Evolutionary conservation across 2,888 invertebrate species (phyloP).

Genomic region (Chironomus riparius): DNA sequence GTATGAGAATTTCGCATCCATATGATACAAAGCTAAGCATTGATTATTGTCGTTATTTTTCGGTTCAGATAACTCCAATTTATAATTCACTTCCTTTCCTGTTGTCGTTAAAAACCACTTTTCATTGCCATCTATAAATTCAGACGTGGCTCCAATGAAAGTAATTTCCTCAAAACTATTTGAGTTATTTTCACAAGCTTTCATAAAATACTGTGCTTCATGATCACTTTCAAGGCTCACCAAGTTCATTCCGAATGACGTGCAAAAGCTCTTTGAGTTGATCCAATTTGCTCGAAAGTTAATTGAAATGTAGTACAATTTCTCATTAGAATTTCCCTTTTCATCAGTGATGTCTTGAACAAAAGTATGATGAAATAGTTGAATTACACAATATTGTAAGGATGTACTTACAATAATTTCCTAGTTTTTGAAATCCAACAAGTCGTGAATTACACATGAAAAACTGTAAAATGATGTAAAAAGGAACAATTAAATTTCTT

Average conservation of each 20-base stretch:
- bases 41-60: neutral
- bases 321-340: neutral
- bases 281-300: constrained; percentile 5
- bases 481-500: neutral
- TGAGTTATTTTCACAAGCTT: neutral
- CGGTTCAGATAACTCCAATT: neutral
- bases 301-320: neutral
- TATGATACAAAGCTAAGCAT: neutral
- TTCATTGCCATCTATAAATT: neutral
- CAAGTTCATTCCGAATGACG: neutral
- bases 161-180: neutral
- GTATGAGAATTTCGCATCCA: neutral
- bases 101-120: neutral
- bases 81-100: neutral
- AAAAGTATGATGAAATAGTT: neutral
- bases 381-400: too few relatives aligned
- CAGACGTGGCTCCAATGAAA: neutral
- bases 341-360: constrained; percentile 6
- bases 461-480: neutral
- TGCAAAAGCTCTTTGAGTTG: neutral
- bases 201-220: constrained; percentile 9
- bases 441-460: neutral
- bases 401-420: constrained; percentile 11
- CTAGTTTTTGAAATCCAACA: neutral
- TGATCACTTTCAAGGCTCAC: constrained; percentile 5